Evolutionary conservation across 1,140 invertebrate species (phyloP), one percentile per base, ranked within the genome.

Genomic region (Drosophila subobscura): DNA sequence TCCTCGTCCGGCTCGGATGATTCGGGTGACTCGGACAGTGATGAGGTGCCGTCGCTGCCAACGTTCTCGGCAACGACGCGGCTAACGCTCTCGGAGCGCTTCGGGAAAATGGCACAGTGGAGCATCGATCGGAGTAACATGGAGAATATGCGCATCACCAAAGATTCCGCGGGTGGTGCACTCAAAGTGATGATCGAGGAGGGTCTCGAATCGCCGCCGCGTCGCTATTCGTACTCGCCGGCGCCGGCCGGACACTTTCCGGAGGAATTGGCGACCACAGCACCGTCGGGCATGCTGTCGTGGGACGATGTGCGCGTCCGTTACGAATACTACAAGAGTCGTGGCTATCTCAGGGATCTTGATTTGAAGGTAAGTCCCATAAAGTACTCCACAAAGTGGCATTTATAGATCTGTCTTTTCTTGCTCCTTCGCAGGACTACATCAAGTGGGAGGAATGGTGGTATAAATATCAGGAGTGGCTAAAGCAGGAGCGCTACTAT

Each of bases 371-470:
- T 91, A 40, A 46, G 44, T 0, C 2, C 2, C 12, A 10, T 40
- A 46, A 1, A n/a, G 0, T 44, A 12, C 41, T 20, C 23, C 2
- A 0, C 27, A 20, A 16, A 3, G 5, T 0, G 23, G 10, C 7
- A 12, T 0, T 4, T 6, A n/a, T 20, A 6, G 3, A 8, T 22
- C 16, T 1, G 16, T 42, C n/a, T 29, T 58, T 7, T 41, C 0
- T 27, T 0, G 66, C 2, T 41, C 23, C 47, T 49, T 10, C 33
- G 1, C 49, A 96, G 61, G 97, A 97, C 91, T 97, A 97, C 90
- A 94, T 97, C 27, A 97, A 97, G 91, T 97, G 96, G 96, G 97
- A 97, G 92, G 96, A 97, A 92, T 97, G 97, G 97, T 97, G 96
- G 96, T 97, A 97, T 92, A 96, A 96, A 80, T 97, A 97, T 92